Evolutionary conservation across 2,888 invertebrate genomes (phyloP), one percentile per base, ranked within the genome.

Genomic region (Tinea pellionella): DNA sequence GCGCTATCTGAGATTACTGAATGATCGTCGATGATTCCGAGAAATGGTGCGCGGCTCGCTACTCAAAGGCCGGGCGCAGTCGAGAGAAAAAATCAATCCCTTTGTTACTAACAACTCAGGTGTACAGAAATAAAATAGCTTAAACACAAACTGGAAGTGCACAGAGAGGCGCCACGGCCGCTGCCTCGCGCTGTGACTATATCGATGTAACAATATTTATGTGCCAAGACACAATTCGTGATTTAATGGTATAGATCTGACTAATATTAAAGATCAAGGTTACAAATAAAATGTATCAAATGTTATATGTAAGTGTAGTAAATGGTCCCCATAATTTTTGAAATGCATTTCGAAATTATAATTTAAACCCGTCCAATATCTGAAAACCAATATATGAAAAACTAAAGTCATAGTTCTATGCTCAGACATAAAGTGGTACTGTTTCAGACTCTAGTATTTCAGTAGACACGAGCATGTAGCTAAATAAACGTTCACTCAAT

Each of bases 71-170:
- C 73, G 69, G 75, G 74, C 73, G 74, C 74, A 76, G 74, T 66
- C 65, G 71, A 76, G 75, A 72, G 51, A 78, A 76, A 82, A 86
- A 85, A 82, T 73, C 73, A 75, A 83, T 77, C 75, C 82, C 78
- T 84, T 86, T 86, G 85, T 85, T 82, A 79, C 79, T 74, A 81
- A 81, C 82, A 84, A 80, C 82, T 85, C 79, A 80, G 83, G 80
- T 82, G 81, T 79, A 83, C 77, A 74, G 72, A 81, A 81, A 78
- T 73, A 78, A 81, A 79, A 74, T 67, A 69, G 72, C 64, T 69
- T 66, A 65, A 74, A 75, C 72, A 72, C 73, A 69, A 71, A 68
- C 76, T 70, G 75, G 62, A 58, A 60, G 59, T 41, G 62, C 24
- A 70, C 74, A 76, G 72, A 71, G 77, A 73, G 71, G 80, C 69